Evolutionary conservation across 1,140 invertebrate species (phyloP), one percentile per base, ranked within the genome.

Genomic region (Pogonognathellus flavescens): DNA sequence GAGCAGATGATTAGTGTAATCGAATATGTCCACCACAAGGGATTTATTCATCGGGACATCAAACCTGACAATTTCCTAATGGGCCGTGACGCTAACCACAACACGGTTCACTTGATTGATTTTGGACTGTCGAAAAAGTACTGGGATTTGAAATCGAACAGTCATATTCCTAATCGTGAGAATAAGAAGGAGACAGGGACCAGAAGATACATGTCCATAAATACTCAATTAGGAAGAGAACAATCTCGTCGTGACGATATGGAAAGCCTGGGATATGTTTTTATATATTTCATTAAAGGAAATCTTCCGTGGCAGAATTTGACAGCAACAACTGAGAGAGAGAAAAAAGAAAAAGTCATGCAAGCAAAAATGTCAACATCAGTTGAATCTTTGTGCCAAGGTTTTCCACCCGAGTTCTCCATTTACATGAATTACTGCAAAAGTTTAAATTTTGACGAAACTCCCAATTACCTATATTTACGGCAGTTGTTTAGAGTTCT

Each of bases 31-130:
- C 97, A 99, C 91, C 95, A 94, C 90, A 97, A 97, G 91, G 96
- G 96, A 90, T 99, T 98, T 91, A 98, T 99, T 89, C 97, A 99
- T 92, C 94, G 97, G 89, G 95, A 96, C 90, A 97, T 98, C 89
- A 97, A 98, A 90, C 97, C 97, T 53, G 98, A 99, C 90, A 99
- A 99, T 92, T 99, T 99, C 92, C 93, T 99, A 72, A 99, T 99
- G 97, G 97, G 97, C 88, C 97, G 97, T 90, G 97, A 96, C 0
- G 94, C 96, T 84, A 96, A 97, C 89, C 97, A 92, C 9, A 2
- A 14, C 22, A 80, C 20, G 93, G 92, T 99, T 20, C 98, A 97
- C 92, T 94, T 99, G 89, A 99, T 99, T 90, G 98, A 99, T 92
- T 99, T 98, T 92, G 98, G 98, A 59, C 92, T 99, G 89, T 97